Conservation (phyloP, 1,140 invertebrate species). For the Pseudomyrmex dendroicus region DNA sequence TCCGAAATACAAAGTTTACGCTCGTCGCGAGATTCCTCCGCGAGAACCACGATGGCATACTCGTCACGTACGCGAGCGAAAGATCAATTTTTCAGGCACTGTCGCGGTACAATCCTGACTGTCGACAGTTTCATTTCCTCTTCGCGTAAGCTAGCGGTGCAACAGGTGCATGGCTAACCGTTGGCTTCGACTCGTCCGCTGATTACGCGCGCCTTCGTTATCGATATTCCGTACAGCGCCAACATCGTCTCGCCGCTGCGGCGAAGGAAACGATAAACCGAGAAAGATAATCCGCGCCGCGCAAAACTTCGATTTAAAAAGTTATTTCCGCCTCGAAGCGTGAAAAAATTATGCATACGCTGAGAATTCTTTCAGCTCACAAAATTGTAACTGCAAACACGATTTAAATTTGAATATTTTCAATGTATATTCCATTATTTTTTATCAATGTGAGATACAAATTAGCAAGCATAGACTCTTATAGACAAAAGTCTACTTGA, state of each 20-base stretch:
- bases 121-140: slow-evolving; percentile 65
- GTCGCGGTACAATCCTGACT: slow-evolving; percentile 53
- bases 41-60: slow-evolving; percentile 17
- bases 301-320: slow-evolving; percentile 22
- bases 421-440: no score
- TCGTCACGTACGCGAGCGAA: slow-evolving; percentile 54
- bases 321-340: neutral
- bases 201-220: slow-evolving; percentile 63
- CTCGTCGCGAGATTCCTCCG: slow-evolving; percentile 6
- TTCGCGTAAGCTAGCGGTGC: slow-evolving; percentile 64
- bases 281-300: slow-evolving; percentile 3
- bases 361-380: neutral
- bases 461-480: neutral
- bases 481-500: neutral
- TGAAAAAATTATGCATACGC: neutral
- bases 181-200: slow-evolving; percentile 46
- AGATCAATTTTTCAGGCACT: slow-evolving; percentile 60
- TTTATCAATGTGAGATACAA: neutral
- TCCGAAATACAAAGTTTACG: neutral
- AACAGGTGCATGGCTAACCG: slow-evolving; percentile 67
- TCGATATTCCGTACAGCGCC: slow-evolving; percentile 43
- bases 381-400: neutral
- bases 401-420: no score
- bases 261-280: slow-evolving; percentile 48
- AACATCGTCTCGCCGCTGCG: slow-evolving; percentile 4